These are phyloP conservation scores for Polypterus senegalus DNA, from an alignment of 2,113 vertebrate genomes.

Conservation along the genomic window DNA sequence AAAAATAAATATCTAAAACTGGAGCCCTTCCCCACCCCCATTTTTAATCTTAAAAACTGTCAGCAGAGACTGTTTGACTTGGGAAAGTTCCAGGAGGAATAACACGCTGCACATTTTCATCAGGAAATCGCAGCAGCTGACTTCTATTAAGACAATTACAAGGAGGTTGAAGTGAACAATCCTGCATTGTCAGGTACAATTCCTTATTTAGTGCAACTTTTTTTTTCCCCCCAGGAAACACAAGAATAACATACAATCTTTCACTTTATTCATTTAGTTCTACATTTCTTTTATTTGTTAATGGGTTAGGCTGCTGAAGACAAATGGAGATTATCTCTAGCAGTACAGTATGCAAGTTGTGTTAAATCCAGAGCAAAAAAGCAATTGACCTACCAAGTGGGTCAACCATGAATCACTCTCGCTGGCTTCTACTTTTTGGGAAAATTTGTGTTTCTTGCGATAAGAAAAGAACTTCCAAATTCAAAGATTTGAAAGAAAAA, in stretches of 20 bases:
- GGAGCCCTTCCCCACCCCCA: constrained; percentile 25
- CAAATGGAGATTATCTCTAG: no score
- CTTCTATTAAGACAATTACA: constrained; percentile 44
- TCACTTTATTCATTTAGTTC: constrained; percentile 6
- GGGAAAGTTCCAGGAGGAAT: constrained; percentile 41
- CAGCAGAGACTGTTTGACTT: constrained; percentile 48
- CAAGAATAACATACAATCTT: constrained; percentile 15
- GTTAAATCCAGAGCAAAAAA: no score
- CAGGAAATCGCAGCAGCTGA: constrained; percentile 55
- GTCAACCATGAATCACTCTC: no score
- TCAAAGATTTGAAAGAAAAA: no score
- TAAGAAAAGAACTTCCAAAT: no score
- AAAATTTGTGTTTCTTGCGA: no score
- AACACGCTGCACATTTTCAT: constrained; percentile 33
- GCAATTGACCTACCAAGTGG: no score
- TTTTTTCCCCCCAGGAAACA: constrained; percentile 1
- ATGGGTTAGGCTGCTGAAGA: constrained; percentile 34
- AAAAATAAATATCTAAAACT: constrained; percentile 22
- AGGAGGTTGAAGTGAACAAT: constrained; percentile 29
- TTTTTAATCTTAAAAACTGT: constrained; percentile 24
- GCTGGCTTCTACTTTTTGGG: no score
- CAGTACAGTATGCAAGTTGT: no score
- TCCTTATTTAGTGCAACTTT: constrained; percentile 21
- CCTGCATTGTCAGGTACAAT: constrained; percentile 39
- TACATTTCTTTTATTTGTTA: constrained; percentile 29